phyloP scores from a whole-genome alignment of 2,797 vertebrate genomes.

The Dallia pectoralis region DNA sequence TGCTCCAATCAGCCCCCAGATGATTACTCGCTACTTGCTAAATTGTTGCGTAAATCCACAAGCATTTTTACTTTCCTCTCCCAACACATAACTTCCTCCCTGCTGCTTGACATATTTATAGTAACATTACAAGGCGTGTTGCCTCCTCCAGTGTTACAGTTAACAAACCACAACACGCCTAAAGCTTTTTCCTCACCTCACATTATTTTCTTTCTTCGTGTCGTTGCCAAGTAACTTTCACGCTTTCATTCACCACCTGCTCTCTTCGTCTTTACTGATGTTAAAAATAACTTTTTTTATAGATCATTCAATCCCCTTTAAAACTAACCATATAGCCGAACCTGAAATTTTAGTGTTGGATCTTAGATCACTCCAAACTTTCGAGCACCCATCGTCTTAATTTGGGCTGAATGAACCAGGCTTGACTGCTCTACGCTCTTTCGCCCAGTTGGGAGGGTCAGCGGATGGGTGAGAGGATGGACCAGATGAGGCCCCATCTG shows the following conservation, averaged over 20 bases:
- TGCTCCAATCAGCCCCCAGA: conserved; percentile 40
- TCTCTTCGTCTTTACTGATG: conserved; percentile 24
- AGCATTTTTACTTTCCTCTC: conserved; percentile 27
- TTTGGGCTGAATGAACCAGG: conserved; percentile 51
- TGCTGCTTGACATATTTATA: conserved; percentile 45
- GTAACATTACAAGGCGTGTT: conserved; percentile 35
- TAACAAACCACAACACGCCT: background rate
- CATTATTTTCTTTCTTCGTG: conserved; percentile 1
- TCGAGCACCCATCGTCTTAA: conserved; percentile 61
- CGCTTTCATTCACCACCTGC: background rate
- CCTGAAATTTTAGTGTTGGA: conserved; percentile 68
- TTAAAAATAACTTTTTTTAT: conserved; percentile 41
- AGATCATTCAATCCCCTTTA: conserved; percentile 60
- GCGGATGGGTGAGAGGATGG: conserved; percentile 12
- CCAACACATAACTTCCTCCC: conserved; percentile 36
- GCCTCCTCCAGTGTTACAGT: background rate
- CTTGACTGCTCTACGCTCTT: conserved; percentile 40
- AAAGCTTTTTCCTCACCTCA: background rate
- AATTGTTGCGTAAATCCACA: conserved; percentile 38
- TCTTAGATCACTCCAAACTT: conserved; percentile 59
- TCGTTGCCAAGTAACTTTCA: background rate
- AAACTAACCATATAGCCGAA: conserved; percentile 69
- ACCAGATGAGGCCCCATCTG: conserved; percentile 73
- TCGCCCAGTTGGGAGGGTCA: conserved; percentile 36
- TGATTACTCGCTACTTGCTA: conserved; percentile 50